phyloP scores from a whole-genome alignment of 2,888 invertebrate genomes.

The Tinea semifulvella region DNA sequence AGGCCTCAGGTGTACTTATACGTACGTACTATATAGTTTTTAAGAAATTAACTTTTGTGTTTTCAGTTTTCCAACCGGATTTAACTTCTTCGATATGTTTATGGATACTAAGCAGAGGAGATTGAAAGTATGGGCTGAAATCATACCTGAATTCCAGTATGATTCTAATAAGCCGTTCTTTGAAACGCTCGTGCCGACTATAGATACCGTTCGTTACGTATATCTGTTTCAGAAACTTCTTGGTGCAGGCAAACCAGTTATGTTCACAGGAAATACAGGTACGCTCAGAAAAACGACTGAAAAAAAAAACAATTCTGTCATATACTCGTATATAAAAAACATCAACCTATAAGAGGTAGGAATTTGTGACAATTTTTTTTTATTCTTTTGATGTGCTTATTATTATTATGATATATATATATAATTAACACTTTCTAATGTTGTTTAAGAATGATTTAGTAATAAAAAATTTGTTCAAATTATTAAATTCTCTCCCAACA shows the following conservation, averaged over 20 bases:
- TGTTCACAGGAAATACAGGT: constrained; percentile 92
- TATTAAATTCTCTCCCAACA: no score
- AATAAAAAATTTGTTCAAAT: no score
- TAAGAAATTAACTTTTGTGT: no score
- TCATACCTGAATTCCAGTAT: constrained; percentile 79
- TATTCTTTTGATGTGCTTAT: background rate
- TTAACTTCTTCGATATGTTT: constrained; percentile 78
- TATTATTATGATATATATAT: background rate
- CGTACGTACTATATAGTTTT: no score
- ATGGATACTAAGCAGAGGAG: constrained; percentile 75
- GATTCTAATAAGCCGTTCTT: constrained; percentile 79
- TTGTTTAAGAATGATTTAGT: no score
- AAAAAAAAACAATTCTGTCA: no score
- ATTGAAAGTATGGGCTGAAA: constrained; percentile 81
- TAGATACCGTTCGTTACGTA: constrained; percentile 89
- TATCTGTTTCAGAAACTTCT: constrained; percentile 81
- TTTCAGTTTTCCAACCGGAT: constrained; percentile 75
- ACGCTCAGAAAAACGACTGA: constrained; percentile 19
- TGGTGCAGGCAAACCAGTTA: constrained; percentile 76
- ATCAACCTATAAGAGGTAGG: no score
- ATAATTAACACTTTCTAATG: no score
- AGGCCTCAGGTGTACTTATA: no score
- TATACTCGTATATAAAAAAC: no score
- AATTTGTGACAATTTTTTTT: no score
- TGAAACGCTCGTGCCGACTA: constrained; percentile 89